Evolutionary conservation across 2,888 invertebrate species (phyloP).

Genomic region (Callosobruchus maculatus): DNA sequence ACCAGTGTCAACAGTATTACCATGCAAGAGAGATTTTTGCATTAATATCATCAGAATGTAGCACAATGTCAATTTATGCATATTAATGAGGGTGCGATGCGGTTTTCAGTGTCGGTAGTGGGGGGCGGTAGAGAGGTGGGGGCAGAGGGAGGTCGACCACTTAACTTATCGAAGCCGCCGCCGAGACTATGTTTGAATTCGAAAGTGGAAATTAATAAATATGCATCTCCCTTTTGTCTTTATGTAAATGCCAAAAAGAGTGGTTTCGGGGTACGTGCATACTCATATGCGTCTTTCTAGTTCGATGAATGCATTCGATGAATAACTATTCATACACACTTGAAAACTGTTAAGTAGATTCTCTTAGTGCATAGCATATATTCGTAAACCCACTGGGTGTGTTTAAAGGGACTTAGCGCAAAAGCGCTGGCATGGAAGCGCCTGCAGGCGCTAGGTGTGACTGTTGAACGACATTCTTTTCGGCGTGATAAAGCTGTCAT

Average conservation of each 20-base stretch:
- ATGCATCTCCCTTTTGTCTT: background rate
- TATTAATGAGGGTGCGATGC: constrained; percentile 31
- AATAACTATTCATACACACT: background rate
- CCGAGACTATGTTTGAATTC: background rate
- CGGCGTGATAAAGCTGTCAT: too few relatives aligned
- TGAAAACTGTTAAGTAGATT: too few relatives aligned
- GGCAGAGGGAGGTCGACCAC: background rate
- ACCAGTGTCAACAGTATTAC: constrained; percentile 30
- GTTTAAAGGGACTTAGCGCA: too few relatives aligned
- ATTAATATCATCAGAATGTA: constrained; percentile 29
- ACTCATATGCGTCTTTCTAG: background rate
- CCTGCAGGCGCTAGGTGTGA: too few relatives aligned
- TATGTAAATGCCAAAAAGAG: background rate
- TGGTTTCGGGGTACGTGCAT: background rate
- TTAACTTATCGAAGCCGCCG: background rate
- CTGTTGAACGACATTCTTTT: too few relatives aligned
- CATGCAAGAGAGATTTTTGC: constrained; percentile 36
- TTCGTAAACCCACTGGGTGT: too few relatives aligned
- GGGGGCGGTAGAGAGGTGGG: background rate
- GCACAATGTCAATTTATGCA: constrained; percentile 40
- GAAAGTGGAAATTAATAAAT: background rate
- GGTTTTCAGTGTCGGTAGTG: background rate
- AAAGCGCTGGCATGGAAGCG: too few relatives aligned
- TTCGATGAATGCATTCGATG: background rate
- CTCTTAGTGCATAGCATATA: too few relatives aligned